Evolutionary conservation across 2,888 invertebrate genomes (phyloP).

Genomic region (Slavum lentiscoides): DNA sequence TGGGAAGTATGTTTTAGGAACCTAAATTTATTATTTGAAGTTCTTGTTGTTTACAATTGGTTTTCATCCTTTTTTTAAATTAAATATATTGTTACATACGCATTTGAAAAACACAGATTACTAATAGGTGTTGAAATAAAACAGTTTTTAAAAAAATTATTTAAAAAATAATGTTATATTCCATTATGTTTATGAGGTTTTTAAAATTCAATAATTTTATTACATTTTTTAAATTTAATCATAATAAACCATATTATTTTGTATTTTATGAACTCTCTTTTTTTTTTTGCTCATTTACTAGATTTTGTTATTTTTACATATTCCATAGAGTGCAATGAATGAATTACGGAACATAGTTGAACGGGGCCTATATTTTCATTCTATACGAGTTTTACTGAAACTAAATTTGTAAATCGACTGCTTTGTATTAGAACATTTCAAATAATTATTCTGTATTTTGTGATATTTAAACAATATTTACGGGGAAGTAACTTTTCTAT

Average conservation of each 20-base stretch:
- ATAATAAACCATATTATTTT: no score
- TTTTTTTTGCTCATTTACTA: no score
- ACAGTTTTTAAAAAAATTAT: no score
- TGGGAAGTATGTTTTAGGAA: no score
- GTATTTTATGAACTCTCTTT: no score
- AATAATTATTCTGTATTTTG: constrained; percentile 35
- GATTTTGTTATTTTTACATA: not conserved
- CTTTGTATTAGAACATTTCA: not conserved
- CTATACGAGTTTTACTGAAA: not conserved
- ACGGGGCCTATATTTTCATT: not conserved
- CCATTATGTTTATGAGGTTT: no score
- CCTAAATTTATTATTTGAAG: not conserved
- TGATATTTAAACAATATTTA: not conserved
- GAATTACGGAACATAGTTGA: not conserved
- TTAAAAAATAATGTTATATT: no score
- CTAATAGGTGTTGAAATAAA: no score
- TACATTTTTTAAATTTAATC: no score
- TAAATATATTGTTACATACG: not conserved
- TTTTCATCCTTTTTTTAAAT: not conserved
- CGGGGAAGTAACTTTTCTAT: constrained; percentile 1
- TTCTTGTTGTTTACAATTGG: not conserved
- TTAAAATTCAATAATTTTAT: no score
- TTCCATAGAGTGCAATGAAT: not conserved
- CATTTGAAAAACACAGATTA: no score
- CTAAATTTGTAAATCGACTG: not conserved